Evolutionary conservation across 2,113 vertebrate genomes (phyloP).

Genomic region (Chionis minor): DNA sequence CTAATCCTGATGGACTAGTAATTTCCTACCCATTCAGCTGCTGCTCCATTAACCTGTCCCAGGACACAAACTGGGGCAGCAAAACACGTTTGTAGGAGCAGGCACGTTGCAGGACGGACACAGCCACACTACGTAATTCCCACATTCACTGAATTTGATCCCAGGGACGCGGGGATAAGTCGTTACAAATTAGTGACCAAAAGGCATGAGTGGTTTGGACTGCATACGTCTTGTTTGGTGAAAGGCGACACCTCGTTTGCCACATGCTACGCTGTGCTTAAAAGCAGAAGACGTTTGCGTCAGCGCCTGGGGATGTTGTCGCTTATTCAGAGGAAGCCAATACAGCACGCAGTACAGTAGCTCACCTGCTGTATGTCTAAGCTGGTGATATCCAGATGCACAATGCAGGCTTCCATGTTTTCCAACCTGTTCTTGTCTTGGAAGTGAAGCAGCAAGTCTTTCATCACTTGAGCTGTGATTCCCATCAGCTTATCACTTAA

Average conservation of each 20-base stretch:
- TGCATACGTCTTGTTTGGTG: accelerated
- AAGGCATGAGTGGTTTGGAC: background rate
- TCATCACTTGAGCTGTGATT: conserved; percentile 92
- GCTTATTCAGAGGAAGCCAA: background rate
- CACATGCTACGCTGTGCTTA: background rate
- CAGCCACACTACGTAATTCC: background rate
- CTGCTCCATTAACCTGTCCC: background rate
- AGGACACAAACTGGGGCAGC: background rate
- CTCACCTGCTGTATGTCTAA: conserved; percentile 95
- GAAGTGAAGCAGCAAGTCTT: conserved; percentile 92
- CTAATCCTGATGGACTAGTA: background rate
- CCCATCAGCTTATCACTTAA: conserved; percentile 89
- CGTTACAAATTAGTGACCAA: background rate
- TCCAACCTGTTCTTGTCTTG: conserved; percentile 92
- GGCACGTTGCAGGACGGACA: background rate
- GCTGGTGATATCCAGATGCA: conserved; percentile 97
- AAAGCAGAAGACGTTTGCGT: background rate
- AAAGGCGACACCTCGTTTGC: background rate
- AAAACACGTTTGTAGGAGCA: background rate
- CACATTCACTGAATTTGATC: background rate
- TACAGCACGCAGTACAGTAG: background rate
- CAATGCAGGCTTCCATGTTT: conserved; percentile 93
- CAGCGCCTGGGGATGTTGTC: background rate
- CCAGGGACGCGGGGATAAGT: background rate
- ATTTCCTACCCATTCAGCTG: background rate